Base-by-base conservation (phyloP, 1,140 invertebrate genomes). In the Nixonia krombeini region DNA sequence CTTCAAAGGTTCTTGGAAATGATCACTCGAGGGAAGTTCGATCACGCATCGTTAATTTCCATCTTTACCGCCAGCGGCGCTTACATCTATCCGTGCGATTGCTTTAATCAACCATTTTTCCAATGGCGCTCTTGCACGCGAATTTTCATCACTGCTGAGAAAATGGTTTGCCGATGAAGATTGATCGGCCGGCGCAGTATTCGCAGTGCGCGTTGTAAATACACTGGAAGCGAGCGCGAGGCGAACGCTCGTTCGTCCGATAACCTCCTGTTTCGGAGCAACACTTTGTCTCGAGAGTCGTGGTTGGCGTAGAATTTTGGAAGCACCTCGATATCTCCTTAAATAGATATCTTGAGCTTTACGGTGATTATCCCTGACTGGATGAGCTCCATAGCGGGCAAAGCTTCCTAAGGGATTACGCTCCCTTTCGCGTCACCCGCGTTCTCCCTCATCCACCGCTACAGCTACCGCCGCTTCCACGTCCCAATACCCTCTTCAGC, bases 361-460 rank as follows among this genome's bases (percentile, higher is more conserved):
- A 78, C 73, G 72, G 74, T 81, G 76, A 80, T 82, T 82, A 82
- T 82, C 75, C 77, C 55, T 75, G 78, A 80, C 79, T 79, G 76
- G 74, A 76, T 81, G 75, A 81, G 79, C 75, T 74, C 56, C 69
- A 57, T 64, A 63, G 62, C 64, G 65, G 63, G n/a, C n/a, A 59
- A 71, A 74, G 75, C 76, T 72, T 77, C 73, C 71, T 56, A 18
- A 59, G 61, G 76, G 78, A 80, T 80, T 81, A 81, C 74, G 73
- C 77, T 35, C 29, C 18, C 47, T n/a, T 26, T 53, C 33, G 23
- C 42, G 26, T 29, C 18, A 41, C 18, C 49, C 26, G 51, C 26
- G 21, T n/a, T n/a, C 37, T 10, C 18, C 9, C 38, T 57, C 40
- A 38, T 37, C 53, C 26, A 45, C 12, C 38, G 26, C 38, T 16